phyloP scores from a whole-genome alignment of 2,113 vertebrate genomes.

The Anoura caudifer region DNA sequence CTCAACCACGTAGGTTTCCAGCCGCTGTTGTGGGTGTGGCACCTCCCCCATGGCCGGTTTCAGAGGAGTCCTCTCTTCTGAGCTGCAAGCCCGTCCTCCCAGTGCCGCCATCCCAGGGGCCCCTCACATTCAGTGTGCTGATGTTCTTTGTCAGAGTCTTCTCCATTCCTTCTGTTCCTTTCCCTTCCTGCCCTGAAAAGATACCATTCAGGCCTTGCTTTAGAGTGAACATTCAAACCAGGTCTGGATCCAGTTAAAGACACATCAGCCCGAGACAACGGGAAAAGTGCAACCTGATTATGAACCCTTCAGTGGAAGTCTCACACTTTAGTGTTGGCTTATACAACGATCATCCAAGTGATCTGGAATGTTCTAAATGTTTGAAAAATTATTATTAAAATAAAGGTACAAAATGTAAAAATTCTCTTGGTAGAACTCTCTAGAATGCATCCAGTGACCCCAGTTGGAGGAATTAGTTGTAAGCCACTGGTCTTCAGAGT shows the following conservation, averaged over 20 bases:
- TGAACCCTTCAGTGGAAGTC: not conserved
- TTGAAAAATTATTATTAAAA: slow-evolving; percentile 1
- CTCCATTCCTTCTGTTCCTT: not conserved
- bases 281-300: not conserved
- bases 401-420: not conserved
- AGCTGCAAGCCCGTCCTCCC: not conserved
- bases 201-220: not conserved
- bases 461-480: not conserved
- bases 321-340: not conserved
- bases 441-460: not conserved
- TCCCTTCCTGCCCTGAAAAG: no score
- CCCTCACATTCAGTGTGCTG: not conserved
- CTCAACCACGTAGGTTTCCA: not conserved
- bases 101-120: not conserved
- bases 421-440: not conserved
- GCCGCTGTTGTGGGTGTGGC: no score
- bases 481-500: not conserved
- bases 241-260: not conserved
- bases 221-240: not conserved
- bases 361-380: not conserved
- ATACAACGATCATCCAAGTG: not conserved
- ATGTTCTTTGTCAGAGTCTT: not conserved
- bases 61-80: not conserved
- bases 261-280: not conserved
- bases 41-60: not conserved